These are phyloP conservation scores for Celastrina argiolus DNA, from an alignment of 2,888 invertebrate species.

Conservation along the genomic window DNA sequence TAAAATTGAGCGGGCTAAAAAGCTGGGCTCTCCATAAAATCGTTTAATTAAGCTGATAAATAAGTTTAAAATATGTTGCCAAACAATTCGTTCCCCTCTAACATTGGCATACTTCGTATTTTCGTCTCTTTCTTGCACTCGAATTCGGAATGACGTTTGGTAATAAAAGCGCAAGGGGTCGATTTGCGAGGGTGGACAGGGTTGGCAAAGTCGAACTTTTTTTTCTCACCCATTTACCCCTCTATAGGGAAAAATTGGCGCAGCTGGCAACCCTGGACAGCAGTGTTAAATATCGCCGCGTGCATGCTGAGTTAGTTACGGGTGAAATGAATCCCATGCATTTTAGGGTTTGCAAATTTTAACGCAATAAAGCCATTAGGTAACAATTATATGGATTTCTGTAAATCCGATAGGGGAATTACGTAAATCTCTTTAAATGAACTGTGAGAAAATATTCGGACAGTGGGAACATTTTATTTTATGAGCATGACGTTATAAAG, in stretches of 20 bases:
- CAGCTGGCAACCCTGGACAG: constrained; percentile 34
- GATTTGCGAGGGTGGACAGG: constrained; percentile 48
- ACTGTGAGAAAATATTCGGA: constrained; percentile 22
- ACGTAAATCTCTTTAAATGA: constrained; percentile 25
- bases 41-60: constrained; percentile 13
- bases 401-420: constrained; percentile 28
- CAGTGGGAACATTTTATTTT: background rate
- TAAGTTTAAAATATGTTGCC: constrained; percentile 10
- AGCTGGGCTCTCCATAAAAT: constrained; percentile 9
- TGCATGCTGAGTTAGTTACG: constrained; percentile 63
- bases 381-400: constrained; percentile 36
- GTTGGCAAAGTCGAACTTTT: constrained; percentile 45
- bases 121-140: background rate
- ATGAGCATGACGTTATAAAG: too few relatives aligned
- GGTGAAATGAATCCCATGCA: constrained; percentile 62
- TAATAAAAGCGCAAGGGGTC: constrained; percentile 39
- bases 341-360: constrained; percentile 56
- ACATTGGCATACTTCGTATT: background rate
- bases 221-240: background rate
- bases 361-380: constrained; percentile 40
- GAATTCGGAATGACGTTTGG: constrained; percentile 13
- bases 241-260: background rate
- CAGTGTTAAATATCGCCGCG: constrained; percentile 56
- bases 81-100: background rate
- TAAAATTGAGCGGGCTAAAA: constrained; percentile 7